Conservation (phyloP, 2,888 invertebrate species). For the Chrysomela aeneicollis region DNA sequence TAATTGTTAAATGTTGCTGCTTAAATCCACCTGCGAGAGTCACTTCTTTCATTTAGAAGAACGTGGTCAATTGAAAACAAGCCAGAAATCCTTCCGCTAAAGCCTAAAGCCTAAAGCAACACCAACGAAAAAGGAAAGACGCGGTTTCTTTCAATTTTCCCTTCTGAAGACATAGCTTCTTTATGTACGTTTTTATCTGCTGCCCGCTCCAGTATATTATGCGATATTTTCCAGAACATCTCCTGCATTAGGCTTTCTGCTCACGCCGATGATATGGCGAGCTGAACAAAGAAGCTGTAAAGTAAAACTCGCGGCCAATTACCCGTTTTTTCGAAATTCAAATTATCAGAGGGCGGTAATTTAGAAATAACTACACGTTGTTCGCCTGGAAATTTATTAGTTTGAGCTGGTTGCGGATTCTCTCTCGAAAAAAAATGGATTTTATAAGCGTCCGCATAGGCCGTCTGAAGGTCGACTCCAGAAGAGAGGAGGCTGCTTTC, state of each 20-base stretch:
- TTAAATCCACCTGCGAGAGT: too few relatives aligned
- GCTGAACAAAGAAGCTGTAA: slow-evolving; percentile 37
- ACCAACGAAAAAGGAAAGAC: too few relatives aligned
- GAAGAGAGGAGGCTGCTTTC: neutral
- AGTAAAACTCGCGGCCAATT: slow-evolving; percentile 32
- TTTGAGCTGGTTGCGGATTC: slow-evolving; percentile 3
- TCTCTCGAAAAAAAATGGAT: neutral
- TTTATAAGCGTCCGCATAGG: slow-evolving; percentile 3
- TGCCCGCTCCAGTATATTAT: too few relatives aligned
- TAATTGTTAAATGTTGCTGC: too few relatives aligned
- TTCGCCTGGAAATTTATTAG: neutral
- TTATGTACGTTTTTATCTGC: too few relatives aligned
- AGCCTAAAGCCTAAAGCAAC: too few relatives aligned
- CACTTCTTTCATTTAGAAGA: too few relatives aligned
- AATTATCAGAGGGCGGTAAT: slow-evolving; percentile 32
- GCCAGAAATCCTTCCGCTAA: too few relatives aligned
- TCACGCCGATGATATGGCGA: neutral
- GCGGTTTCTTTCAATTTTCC: too few relatives aligned
- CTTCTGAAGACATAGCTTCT: too few relatives aligned
- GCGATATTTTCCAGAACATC: too few relatives aligned
- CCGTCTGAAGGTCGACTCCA: slow-evolving; percentile 3
- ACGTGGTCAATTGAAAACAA: too few relatives aligned
- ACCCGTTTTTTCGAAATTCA: slow-evolving; percentile 33
- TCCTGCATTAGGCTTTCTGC: neutral
- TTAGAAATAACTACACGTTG: slow-evolving; percentile 24